These are phyloP conservation scores for Sylvia borin DNA, from an alignment of 2,797 vertebrate genomes.

Conservation along the genomic window DNA sequence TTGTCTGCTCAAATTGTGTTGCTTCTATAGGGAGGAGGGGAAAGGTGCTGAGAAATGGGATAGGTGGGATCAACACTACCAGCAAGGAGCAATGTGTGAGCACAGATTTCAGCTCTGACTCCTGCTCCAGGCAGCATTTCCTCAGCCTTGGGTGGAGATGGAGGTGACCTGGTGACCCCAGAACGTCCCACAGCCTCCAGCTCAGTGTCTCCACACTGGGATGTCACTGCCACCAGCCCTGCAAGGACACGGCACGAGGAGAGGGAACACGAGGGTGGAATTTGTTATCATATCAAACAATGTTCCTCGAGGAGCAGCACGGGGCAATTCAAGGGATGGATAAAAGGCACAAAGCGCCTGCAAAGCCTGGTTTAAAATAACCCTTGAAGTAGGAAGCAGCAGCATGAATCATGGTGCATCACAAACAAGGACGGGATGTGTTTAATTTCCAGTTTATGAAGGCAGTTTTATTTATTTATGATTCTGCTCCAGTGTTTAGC, in stretches of 20 bases:
- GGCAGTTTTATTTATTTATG: constrained; percentile 61
- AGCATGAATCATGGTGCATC: constrained; percentile 11
- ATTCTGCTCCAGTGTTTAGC: constrained; percentile 51
- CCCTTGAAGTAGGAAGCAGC: neutral
- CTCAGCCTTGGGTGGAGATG: neutral
- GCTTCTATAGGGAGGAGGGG: neutral
- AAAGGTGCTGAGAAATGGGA: neutral
- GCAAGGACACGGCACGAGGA: neutral
- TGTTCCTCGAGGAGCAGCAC: neutral
- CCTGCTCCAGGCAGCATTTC: neutral
- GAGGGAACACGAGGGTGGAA: neutral
- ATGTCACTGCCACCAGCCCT: neutral
- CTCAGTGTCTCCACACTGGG: neutral
- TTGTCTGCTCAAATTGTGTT: neutral
- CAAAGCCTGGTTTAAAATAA: neutral
- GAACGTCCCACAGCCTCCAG: neutral
- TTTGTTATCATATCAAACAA: neutral
- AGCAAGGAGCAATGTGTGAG: accelerated
- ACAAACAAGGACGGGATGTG: constrained; percentile 19
- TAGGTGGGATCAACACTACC: neutral
- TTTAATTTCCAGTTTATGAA: constrained; percentile 62
- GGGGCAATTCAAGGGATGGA: neutral
- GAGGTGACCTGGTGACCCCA: neutral
- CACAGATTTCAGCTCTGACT: neutral
- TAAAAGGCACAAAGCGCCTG: neutral